Percentiles rank a stretch among this genome's conserved stretches.
Evolutionary conservation across 2,113 vertebrate species (phyloP).

Genomic region (Platysteira castanea): DNA sequence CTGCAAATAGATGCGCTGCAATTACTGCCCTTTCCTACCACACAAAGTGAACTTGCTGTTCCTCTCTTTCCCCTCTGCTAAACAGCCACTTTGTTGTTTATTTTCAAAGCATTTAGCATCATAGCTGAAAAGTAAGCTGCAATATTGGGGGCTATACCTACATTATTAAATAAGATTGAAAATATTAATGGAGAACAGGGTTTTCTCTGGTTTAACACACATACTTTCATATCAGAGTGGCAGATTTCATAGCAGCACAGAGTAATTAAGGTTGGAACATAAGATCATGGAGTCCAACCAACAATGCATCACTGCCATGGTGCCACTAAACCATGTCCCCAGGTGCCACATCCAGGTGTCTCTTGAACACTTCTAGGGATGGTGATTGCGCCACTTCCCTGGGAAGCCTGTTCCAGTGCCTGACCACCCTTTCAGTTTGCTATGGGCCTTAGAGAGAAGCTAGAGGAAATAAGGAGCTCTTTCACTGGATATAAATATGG

Average conservation of each 20-base stretch:
- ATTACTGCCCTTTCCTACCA: not conserved
- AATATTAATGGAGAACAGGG: not conserved
- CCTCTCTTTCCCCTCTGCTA: not conserved
- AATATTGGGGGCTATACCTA: not conserved
- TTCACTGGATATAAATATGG: not conserved
- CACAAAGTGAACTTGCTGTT: not conserved
- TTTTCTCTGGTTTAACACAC: not conserved
- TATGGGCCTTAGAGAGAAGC: not conserved
- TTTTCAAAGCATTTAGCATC: not conserved
- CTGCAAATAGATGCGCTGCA: not conserved
- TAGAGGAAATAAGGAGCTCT: not conserved
- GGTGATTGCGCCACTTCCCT: not conserved
- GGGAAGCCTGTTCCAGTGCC: not conserved
- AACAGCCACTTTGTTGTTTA: not conserved
- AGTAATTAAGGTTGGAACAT: not conserved
- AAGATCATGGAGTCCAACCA: rapidly evolving
- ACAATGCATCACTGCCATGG: not conserved
- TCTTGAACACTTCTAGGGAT: not conserved
- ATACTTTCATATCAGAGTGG: not conserved
- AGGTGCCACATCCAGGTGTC: not conserved
- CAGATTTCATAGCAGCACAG: not conserved
- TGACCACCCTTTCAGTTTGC: not conserved
- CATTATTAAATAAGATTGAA: not conserved
- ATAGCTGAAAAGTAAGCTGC: not conserved
- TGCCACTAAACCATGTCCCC: not conserved